phyloP scores from a whole-genome alignment of 2,797 vertebrate genomes.

The Diplodus puntazzo region DNA sequence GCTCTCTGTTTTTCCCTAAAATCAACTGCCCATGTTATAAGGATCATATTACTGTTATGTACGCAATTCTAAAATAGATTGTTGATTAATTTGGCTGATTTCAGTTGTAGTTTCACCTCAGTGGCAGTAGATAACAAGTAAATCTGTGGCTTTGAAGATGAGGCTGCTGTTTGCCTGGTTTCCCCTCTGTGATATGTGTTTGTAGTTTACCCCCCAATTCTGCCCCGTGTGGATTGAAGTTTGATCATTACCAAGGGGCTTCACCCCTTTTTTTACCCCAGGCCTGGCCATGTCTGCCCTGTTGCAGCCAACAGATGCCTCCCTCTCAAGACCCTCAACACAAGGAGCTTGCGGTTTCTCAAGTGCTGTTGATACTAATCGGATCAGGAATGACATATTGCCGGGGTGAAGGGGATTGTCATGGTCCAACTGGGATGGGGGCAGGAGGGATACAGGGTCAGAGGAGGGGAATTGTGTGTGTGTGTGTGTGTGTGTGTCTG shows the following conservation, averaged over 20 bases:
- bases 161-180: constrained; percentile 2
- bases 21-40: constrained; percentile 16
- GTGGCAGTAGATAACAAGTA: constrained; percentile 2
- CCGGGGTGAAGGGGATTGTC: constrained; percentile 88
- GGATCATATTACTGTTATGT: background rate
- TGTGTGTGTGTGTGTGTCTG: constrained; percentile 14
- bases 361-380: constrained; percentile 93
- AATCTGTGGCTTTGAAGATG: constrained; percentile 7
- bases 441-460: constrained; percentile 50
- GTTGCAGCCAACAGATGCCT: constrained; percentile 74
- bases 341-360: constrained; percentile 81
- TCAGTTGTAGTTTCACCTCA: background rate
- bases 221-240: constrained; percentile 20
- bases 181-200: constrained; percentile 23
- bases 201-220: background rate
- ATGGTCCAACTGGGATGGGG: constrained; percentile 77
- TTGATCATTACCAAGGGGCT: constrained; percentile 49
- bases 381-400: constrained; percentile 92
- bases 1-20: constrained; percentile 11
- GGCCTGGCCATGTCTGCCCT: constrained; percentile 21
- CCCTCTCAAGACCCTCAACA: constrained; percentile 68
- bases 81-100: background rate
- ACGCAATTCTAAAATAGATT: background rate
- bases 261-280: constrained; percentile 24
- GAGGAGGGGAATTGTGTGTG: constrained; percentile 46